phyloP scores from a whole-genome alignment of 2,888 invertebrate species.

The Galeopsomyia nigrocyanea region DNA sequence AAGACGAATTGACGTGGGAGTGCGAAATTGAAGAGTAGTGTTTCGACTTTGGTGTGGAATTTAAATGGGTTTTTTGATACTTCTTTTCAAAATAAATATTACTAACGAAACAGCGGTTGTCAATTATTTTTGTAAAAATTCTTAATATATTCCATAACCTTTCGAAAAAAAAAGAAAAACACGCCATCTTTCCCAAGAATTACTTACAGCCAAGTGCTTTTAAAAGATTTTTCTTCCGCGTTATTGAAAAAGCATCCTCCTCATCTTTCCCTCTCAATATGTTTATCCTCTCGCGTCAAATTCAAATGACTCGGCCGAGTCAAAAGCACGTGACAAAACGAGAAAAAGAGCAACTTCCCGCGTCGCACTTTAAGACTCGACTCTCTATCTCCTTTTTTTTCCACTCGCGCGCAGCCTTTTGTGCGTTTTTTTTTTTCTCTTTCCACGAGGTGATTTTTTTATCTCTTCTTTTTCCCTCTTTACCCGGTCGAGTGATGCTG shows the following conservation, averaged over 20 bases:
- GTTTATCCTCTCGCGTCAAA: too few species aligned
- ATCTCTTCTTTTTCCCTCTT: conserved; percentile 4
- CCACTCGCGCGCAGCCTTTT: not conserved
- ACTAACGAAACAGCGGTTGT: too few species aligned
- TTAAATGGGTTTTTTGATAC: too few species aligned
- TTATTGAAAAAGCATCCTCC: not conserved
- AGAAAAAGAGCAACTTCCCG: conserved; percentile 8
- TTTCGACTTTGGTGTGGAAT: too few species aligned
- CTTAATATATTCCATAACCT: too few species aligned
- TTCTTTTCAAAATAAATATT: too few species aligned
- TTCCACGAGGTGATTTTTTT: not conserved
- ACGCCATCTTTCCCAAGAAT: not conserved
- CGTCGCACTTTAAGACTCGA: conserved; percentile 23
- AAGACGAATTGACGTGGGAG: too few species aligned
- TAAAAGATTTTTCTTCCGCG: too few species aligned
- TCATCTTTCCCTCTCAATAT: not conserved
- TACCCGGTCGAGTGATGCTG: not conserved
- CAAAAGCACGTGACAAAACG: conserved; percentile 17
- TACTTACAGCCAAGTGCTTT: too few species aligned
- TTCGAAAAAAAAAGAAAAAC: not conserved
- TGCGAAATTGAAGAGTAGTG: too few species aligned
- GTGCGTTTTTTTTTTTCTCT: not conserved
- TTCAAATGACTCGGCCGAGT: not conserved
- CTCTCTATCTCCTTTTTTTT: conserved; percentile 12
- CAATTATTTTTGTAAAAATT: too few species aligned